Evolutionary conservation across 1,140 invertebrate genomes (phyloP), one percentile per base, ranked within the genome.

Genomic region (Drosophila simulans): DNA sequence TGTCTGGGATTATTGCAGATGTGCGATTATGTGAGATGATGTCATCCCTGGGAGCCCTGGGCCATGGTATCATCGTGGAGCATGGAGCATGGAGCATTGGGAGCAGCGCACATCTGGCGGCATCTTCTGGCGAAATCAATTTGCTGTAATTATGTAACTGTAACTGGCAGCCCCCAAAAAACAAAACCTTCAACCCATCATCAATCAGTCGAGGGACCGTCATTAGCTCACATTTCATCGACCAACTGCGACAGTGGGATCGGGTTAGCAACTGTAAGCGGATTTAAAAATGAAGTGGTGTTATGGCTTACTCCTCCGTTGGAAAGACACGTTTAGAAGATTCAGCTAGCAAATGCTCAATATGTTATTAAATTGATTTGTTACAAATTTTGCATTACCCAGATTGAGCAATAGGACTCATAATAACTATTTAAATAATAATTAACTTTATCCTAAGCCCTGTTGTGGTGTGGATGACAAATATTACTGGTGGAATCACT

Each of bases 101-200:
- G 59, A 77, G 59, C 78, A 80, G 35, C 64, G 39, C 46, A 77
- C 34, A 65, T 65, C 78, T 74, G 63, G 55, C 58, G 65, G 78
- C 71, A 22, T 7, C 34, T 22, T 60, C 64, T 75, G 55, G 56
- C 69, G 22, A 82, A 82, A 82, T 83, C 74, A 83, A 84, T 82
- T 83, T 82, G 20, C 13, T 51, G 49, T 83, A 83, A 83, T 82
- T 82, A 79, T 75, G 70, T 82, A 82, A 82, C 80, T 65, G 80
- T 82, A 65, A 57, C 75, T 75, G 58, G 49, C 60, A 57, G 60
- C 52, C 56, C 45, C 17, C 31, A 43, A 46, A 53, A 45, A 37
- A 17, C 2, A 13, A 39, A 45, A 10, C 25, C 54, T 22, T 17
- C 3, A 35, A 10, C 25, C 17, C 22, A 70, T 27, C 68, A 71